phyloP scores from a whole-genome alignment of 2,797 vertebrate species.

The Tauraco hartlaubi region DNA sequence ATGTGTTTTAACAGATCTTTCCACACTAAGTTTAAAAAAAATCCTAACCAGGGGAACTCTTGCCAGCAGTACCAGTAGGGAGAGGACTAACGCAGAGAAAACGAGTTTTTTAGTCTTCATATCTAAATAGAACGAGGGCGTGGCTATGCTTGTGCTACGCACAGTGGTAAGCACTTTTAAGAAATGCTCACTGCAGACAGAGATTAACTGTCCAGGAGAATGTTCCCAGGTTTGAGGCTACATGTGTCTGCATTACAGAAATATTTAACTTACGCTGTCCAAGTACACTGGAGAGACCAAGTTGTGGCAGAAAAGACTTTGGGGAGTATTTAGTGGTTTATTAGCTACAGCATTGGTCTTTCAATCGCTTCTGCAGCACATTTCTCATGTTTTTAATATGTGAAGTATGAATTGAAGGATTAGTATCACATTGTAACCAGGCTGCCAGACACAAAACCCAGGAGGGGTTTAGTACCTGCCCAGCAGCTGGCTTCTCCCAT shows the following conservation, averaged over 20 bases:
- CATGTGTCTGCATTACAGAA: neutral
- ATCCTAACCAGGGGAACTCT: neutral
- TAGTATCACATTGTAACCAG: neutral
- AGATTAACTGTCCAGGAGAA: accelerated
- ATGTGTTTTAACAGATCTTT: neutral
- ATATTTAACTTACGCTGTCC: neutral
- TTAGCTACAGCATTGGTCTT: accelerated
- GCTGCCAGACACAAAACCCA: neutral
- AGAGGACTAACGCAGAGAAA: neutral
- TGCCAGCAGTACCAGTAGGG: neutral
- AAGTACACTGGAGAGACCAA: neutral
- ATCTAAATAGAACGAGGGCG: neutral
- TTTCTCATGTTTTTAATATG: neutral
- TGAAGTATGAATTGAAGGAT: neutral
- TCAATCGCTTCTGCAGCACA: neutral
- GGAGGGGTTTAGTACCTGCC: neutral
- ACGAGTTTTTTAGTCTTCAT: neutral
- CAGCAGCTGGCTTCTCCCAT: neutral
- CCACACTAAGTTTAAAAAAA: neutral
- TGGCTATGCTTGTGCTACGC: neutral
- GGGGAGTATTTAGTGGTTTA: neutral
- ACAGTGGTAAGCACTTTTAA: neutral
- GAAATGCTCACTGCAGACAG: neutral
- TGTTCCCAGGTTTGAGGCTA: neutral
- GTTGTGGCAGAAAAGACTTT: neutral